Conservation (phyloP, 2,888 invertebrate genomes). For the Phyto melanocephala region DNA sequence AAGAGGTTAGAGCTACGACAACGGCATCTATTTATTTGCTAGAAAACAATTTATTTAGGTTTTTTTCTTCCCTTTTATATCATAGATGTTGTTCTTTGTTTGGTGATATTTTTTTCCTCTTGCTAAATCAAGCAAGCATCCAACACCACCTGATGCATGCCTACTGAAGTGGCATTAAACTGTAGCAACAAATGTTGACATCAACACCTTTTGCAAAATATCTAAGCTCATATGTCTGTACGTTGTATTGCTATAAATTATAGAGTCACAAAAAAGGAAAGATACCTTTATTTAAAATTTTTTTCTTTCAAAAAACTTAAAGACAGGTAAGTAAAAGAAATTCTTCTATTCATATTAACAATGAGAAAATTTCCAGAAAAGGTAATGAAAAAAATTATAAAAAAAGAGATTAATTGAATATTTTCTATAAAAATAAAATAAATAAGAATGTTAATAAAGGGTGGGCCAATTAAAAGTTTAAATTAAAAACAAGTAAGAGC, state of each 20-base stretch:
- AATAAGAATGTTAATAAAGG: too few species aligned
- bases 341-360: too few species aligned
- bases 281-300: background rate
- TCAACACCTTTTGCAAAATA: constrained; percentile 46
- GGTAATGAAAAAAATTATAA: too few species aligned
- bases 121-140: constrained; percentile 39
- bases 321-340: constrained; percentile 6
- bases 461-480: too few species aligned
- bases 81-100: background rate
- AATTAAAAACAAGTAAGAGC: too few species aligned
- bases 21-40: constrained; percentile 24
- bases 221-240: background rate
- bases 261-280: background rate
- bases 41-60: constrained; percentile 50
- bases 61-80: background rate
- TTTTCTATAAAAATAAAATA: too few species aligned
- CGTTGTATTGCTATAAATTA: background rate
- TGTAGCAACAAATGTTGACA: constrained; percentile 57
- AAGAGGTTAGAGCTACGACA: background rate
- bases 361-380: too few species aligned
- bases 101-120: background rate
- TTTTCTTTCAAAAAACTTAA: background rate
- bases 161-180: constrained; percentile 33
- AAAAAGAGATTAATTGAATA: too few species aligned
- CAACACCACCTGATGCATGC: constrained; percentile 63